These are phyloP conservation scores for Catharus bicknelli DNA, from an alignment of 2,113 vertebrate genomes.

Conservation along the genomic window DNA sequence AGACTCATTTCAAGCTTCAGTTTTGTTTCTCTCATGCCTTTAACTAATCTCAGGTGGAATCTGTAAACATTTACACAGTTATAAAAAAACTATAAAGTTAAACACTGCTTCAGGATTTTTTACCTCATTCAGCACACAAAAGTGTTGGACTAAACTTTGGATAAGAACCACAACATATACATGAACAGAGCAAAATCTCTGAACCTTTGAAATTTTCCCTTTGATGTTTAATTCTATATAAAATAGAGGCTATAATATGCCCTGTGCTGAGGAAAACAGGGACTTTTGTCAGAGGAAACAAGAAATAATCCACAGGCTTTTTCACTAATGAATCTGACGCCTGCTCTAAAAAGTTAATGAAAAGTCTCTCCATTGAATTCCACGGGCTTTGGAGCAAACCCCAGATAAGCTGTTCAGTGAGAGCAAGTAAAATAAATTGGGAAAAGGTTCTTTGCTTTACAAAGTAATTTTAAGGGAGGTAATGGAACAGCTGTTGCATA, in stretches of 20 bases:
- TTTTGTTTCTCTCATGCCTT: background rate
- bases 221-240: background rate
- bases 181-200: background rate
- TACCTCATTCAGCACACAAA: background rate
- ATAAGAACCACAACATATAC: background rate
- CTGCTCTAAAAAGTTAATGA: slow-evolving; percentile 12
- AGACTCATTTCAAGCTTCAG: background rate
- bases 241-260: background rate
- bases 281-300: background rate
- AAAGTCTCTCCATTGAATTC: slow-evolving; percentile 16
- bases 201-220: background rate
- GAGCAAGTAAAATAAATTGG: slow-evolving; percentile 41
- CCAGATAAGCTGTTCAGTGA: slow-evolving; percentile 5
- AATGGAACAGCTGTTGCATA: slow-evolving; percentile 57
- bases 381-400: background rate
- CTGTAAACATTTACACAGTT: background rate
- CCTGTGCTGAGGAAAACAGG: background rate
- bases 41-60: background rate
- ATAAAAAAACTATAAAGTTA: background rate
- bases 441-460: slow-evolving; percentile 49
- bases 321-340: slow-evolving; percentile 3
- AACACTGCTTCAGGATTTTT: background rate
- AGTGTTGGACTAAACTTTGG: background rate
- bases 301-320: background rate
- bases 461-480: slow-evolving; percentile 40